Conservation (phyloP, 2,888 invertebrate genomes). For the Spodoptera picta region DNA sequence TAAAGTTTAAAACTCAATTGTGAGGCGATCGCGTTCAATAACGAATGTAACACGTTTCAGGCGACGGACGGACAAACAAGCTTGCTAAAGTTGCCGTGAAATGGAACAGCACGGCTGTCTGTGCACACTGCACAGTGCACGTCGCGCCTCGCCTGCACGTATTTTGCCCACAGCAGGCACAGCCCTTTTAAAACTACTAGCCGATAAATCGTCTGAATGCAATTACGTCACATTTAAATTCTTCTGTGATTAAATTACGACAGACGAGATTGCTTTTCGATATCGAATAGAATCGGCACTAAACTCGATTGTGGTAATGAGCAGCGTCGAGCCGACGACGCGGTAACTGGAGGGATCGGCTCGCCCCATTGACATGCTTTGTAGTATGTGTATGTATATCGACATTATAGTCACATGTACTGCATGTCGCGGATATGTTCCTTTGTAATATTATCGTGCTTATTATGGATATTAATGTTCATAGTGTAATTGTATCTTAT, state of each 20-base stretch:
- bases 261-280: conserved; percentile 51
- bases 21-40: conserved; percentile 58
- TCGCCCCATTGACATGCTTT: conserved; percentile 63
- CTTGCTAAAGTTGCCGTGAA: conserved; percentile 68
- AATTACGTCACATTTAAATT: conserved; percentile 30
- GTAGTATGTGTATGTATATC: no score
- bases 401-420: conserved; percentile 56
- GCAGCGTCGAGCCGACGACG: conserved; percentile 54
- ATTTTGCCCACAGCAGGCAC: conserved; percentile 7
- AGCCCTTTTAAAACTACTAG: conserved; percentile 6
- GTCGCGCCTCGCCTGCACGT: background rate
- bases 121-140: conserved; percentile 23
- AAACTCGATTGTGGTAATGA: conserved; percentile 60
- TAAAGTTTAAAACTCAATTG: conserved; percentile 68
- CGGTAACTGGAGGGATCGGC: conserved; percentile 59
- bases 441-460: conserved; percentile 48
- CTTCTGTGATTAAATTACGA: conserved; percentile 33
- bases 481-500: conserved; percentile 39
- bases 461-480: conserved; percentile 30
- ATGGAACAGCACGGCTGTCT: conserved; percentile 59
- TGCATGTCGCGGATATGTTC: conserved; percentile 60
- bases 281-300: conserved; percentile 52
- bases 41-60: conserved; percentile 54
- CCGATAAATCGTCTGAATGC: conserved; percentile 1
- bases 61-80: conserved; percentile 57